Conservation (phyloP, 2,888 invertebrate genomes). For the Entomobrya multifasciata region DNA sequence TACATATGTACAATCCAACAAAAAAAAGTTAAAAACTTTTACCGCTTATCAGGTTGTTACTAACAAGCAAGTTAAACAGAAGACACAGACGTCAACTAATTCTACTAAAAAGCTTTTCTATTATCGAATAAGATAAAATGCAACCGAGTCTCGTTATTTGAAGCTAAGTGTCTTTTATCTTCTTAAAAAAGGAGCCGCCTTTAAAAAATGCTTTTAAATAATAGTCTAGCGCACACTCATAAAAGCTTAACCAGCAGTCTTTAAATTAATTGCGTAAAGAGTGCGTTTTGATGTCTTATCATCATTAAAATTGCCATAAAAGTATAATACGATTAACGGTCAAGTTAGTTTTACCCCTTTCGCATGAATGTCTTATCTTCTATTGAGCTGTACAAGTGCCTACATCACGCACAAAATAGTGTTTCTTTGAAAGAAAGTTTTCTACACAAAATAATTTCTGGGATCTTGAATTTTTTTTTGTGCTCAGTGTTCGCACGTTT, state of each 20-base stretch:
- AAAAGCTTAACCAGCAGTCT: slow-evolving; percentile 9
- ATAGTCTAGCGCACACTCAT: background rate
- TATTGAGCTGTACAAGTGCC: background rate
- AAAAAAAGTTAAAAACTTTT: background rate
- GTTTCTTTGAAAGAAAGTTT: slow-evolving; percentile 11
- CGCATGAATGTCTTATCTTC: too few species aligned
- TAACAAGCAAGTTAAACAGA: background rate
- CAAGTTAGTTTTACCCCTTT: too few species aligned
- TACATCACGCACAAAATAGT: background rate
- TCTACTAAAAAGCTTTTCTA: background rate
- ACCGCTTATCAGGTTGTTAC: slow-evolving; percentile 19
- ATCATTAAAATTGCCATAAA: too few species aligned
- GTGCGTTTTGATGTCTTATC: background rate
- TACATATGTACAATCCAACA: too few species aligned
- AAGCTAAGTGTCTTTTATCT: background rate
- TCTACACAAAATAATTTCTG: background rate
- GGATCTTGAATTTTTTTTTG: background rate
- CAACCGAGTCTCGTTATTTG: background rate
- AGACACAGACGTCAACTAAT: background rate
- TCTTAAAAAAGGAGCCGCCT: background rate
- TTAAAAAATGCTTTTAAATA: slow-evolving; percentile 8
- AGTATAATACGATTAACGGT: too few species aligned
- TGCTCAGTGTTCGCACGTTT: too few species aligned
- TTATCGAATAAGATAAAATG: slow-evolving; percentile 3
- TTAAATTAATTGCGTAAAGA: slow-evolving; percentile 10